Evolutionary conservation across 2,113 vertebrate species (phyloP), one percentile per base, ranked within the genome.

Genomic region (Nothoprocta perdicaria): DNA sequence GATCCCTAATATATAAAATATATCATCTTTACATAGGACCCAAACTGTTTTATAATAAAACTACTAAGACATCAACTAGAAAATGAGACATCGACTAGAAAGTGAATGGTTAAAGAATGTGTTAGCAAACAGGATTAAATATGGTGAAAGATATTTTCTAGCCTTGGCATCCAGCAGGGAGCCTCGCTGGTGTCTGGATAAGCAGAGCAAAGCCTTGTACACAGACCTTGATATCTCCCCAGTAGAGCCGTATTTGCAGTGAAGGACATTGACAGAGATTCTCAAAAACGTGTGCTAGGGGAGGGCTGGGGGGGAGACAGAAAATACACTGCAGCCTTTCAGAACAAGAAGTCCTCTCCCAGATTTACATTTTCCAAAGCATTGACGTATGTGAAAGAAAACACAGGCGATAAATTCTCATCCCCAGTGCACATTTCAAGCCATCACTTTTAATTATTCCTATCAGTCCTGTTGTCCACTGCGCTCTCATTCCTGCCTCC

Each of bases 191-290:
- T 89, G 92, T 71, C 72, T 86, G 80, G 89, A 96, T 96, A 97
- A 95, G 96, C 90, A 92, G 94, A 96, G 92, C 96, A 97, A 98
- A 98, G 96, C 98, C 98, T 98, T 98, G 98, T 96, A 97, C 94
- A 66, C 92, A 98, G 98, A 98, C 98, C 98, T 98, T 98, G 98
- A 97, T 96, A 94, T 94, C 97, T 93, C 48, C 73, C 90, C 85
- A 95, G 84, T 62, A 95, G 96, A 97, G 96, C 43, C 84, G 1
- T 91, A 96, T 95, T 95, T 97, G 86, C 90, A 97, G 96, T 96
- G 98, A 97, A 97, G 98, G 98, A 84, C 96, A 95, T 83, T 96
- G 97, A 97, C 87, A 98, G 97, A 98, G 80, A 95, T 91, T 95
- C 76, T 92, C 98, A 98, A 98, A 96, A 97, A 97, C 97, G 24